Evolutionary conservation across 2,113 vertebrate species (phyloP).

Genomic region (Oryzias melastigma): DNA sequence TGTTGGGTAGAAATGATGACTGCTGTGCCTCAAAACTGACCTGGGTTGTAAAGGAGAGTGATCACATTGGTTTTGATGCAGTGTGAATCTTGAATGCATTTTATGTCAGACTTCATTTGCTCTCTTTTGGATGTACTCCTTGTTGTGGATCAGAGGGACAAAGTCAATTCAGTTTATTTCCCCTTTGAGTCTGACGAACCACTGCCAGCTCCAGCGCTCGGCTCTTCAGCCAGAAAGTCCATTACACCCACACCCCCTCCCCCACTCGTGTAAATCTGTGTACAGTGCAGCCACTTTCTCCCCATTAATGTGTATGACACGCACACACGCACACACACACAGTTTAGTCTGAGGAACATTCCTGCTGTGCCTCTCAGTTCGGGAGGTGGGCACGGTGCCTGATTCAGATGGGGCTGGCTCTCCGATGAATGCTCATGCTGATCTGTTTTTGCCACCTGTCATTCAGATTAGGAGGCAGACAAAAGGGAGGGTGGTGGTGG

Average conservation of each 20-base stretch:
- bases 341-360: constrained; percentile 31
- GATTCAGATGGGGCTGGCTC: constrained; percentile 54
- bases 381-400: constrained; percentile 67
- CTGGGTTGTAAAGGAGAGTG: not conserved
- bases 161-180: constrained; percentile 45
- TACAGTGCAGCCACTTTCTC: constrained; percentile 31
- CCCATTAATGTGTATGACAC: not conserved
- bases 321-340: constrained; percentile 20
- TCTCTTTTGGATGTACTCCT: too few relatives aligned
- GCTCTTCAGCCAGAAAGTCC: constrained; percentile 51
- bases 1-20: constrained; percentile 52
- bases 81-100: too few relatives aligned
- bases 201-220: constrained; percentile 50
- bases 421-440: constrained; percentile 53
- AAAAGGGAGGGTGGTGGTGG: too few relatives aligned
- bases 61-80: too few relatives aligned
- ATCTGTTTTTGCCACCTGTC: constrained; percentile 83
- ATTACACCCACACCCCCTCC: constrained; percentile 27
- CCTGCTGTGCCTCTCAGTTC: constrained; percentile 50
- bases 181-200: constrained; percentile 58
- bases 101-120: too few relatives aligned
- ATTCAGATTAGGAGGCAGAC: constrained; percentile 62
- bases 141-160: too few relatives aligned
- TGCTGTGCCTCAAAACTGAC: constrained; percentile 52
- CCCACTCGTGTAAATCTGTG: constrained; percentile 9